Conservation (phyloP, 2,888 invertebrate genomes). For the Parthenolecanium corni region DNA sequence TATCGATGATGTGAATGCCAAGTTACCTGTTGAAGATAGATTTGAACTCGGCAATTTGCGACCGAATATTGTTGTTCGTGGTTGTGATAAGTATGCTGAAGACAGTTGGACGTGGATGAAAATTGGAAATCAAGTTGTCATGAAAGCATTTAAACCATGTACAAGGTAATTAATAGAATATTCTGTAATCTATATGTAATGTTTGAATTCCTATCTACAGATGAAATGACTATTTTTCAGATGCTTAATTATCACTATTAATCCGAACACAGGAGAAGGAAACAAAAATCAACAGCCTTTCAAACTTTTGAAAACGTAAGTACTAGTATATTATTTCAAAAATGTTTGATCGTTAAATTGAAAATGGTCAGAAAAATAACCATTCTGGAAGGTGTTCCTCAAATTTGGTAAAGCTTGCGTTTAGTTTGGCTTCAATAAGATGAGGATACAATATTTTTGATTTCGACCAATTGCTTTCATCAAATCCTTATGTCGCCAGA, state of each 20-base stretch:
- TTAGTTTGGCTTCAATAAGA: too few relatives aligned
- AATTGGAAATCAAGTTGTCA: slow-evolving; percentile 50
- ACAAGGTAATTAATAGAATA: slow-evolving; percentile 44
- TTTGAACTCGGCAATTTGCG: slow-evolving; percentile 45
- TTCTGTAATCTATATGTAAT: not conserved
- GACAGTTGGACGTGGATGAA: slow-evolving; percentile 60
- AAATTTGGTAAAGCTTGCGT: too few relatives aligned
- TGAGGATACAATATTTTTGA: too few relatives aligned
- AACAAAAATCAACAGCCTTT: slow-evolving; percentile 51
- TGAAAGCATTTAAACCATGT: slow-evolving; percentile 54
- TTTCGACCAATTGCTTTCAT: too few relatives aligned
- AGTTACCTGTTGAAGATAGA: slow-evolving; percentile 37
- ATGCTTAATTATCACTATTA: slow-evolving; percentile 55
- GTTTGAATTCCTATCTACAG: too few relatives aligned
- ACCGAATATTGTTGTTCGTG: slow-evolving; percentile 55
- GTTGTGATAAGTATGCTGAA: slow-evolving; percentile 50
- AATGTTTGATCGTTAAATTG: too few relatives aligned
- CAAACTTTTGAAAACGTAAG: slow-evolving; percentile 46
- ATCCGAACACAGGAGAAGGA: slow-evolving; percentile 53
- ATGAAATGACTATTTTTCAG: slow-evolving; percentile 7
- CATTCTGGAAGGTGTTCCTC: too few relatives aligned
- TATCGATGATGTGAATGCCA: slow-evolving; percentile 51
- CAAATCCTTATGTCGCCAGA: too few relatives aligned
- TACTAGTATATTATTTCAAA: not conserved
- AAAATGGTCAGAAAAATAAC: too few relatives aligned